Percentiles rank a stretch among this genome's conserved stretches.
Conservation (phyloP, 2,888 invertebrate genomes). For the Euplagia quadripunctaria region DNA sequence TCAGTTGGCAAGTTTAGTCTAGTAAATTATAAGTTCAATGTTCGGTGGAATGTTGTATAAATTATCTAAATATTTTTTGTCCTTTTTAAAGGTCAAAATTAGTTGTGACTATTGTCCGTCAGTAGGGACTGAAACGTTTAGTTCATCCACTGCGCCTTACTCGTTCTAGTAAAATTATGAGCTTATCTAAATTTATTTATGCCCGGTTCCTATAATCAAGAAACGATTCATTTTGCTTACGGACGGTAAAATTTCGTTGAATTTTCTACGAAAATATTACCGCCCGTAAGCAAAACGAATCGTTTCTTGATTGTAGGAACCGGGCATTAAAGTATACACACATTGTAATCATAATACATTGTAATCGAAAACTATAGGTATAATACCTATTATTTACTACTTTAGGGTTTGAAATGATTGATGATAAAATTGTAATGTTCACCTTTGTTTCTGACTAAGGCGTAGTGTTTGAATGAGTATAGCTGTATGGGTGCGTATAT, state of each 20-base stretch:
- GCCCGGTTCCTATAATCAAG: no score
- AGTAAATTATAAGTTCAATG: constrained; percentile 46
- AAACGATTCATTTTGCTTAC: no score
- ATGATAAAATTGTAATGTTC: constrained; percentile 44
- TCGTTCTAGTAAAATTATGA: constrained; percentile 48
- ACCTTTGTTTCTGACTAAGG: constrained; percentile 47
- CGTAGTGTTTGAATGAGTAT: constrained; percentile 47
- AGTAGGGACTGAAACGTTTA: constrained; percentile 45
- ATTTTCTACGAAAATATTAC: no score
- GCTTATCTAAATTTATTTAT: constrained; percentile 50
- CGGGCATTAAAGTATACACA: constrained; percentile 40
- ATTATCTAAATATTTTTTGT: constrained; percentile 45
- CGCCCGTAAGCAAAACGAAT: no score
- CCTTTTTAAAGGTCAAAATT: constrained; percentile 41
- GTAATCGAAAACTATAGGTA: constrained; percentile 45
- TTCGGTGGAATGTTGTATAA: constrained; percentile 43
- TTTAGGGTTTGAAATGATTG: constrained; percentile 52
- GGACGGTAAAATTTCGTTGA: no score
- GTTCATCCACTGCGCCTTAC: constrained; percentile 52
- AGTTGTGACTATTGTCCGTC: constrained; percentile 55
- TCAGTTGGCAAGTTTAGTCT: constrained; percentile 45
- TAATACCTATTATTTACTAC: constrained; percentile 47
- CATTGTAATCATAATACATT: constrained; percentile 50
- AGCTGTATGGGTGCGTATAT: constrained; percentile 46
- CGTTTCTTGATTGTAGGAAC: no score